phyloP scores from a whole-genome alignment of 2,113 vertebrate genomes.

The Corythornis madagascariensis region DNA sequence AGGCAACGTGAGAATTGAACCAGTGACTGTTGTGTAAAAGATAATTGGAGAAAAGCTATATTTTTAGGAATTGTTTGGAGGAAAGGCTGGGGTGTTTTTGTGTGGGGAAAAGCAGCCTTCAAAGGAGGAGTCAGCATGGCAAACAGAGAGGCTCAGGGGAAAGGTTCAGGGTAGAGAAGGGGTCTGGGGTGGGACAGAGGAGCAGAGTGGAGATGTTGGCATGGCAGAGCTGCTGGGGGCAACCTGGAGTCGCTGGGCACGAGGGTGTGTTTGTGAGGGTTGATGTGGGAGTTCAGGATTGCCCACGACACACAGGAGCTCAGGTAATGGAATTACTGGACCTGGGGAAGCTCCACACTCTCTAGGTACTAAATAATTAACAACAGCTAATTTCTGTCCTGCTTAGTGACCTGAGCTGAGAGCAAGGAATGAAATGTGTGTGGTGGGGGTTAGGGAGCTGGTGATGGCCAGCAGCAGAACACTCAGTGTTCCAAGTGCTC shows the following conservation, averaged over 20 bases:
- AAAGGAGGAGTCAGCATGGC: not conserved
- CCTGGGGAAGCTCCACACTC: not conserved
- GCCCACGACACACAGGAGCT: not conserved
- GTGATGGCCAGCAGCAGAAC: not conserved
- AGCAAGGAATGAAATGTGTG: not conserved
- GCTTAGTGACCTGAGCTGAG: not conserved
- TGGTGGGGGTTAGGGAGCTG: not conserved
- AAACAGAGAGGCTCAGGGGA: not conserved
- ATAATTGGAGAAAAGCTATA: not conserved
- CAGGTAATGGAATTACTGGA: not conserved
- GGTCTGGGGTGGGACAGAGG: not conserved
- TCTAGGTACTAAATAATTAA: not conserved
- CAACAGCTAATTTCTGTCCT: not conserved
- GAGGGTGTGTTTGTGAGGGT: not conserved
- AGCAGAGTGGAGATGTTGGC: accelerated
- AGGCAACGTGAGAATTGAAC: not conserved
- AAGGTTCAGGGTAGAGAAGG: not conserved
- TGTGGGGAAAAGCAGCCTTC: not conserved
- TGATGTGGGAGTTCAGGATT: not conserved
- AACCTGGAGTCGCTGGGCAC: not conserved
- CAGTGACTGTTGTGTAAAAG: not conserved
- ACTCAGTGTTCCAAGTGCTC: not conserved
- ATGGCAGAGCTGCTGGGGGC: too few species aligned
- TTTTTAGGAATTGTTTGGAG: not conserved
- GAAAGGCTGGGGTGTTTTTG: accelerated